Evolutionary conservation across 2,113 vertebrate species (phyloP).

Genomic region (Ciconia boyciana): DNA sequence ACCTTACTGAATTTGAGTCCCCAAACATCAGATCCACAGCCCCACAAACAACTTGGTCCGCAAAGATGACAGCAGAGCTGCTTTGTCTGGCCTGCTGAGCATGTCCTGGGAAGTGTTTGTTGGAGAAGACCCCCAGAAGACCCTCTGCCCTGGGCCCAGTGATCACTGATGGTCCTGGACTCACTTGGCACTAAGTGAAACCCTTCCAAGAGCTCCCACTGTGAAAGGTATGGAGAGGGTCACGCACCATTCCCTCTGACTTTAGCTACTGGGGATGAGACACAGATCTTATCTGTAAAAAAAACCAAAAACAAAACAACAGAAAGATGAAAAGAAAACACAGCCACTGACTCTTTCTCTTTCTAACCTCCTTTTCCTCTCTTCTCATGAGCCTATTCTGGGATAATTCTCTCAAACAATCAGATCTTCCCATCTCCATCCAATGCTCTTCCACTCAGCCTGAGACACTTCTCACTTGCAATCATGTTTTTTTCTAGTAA

Average conservation of each 20-base stretch:
- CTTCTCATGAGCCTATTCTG: not conserved
- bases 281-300: not conserved
- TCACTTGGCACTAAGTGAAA: not conserved
- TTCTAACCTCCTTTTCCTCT: not conserved
- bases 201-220: not conserved
- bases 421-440: not conserved
- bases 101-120: not conserved
- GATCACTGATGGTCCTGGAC: not conserved
- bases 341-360: not conserved
- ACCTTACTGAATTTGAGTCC: not conserved
- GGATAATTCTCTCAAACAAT: not conserved
- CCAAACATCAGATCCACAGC: not conserved
- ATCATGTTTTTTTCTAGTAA: not conserved
- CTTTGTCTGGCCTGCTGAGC: not conserved
- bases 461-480: not conserved
- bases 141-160: rapidly evolving
- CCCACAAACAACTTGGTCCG: not conserved
- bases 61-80: not conserved
- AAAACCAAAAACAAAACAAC: not conserved
- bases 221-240: not conserved
- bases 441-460: not conserved
- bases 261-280: not conserved
- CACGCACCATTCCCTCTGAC: not conserved
- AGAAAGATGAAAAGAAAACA: not conserved
- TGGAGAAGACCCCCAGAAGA: not conserved